Conservation (phyloP, 1,140 invertebrate genomes). For the Psilanteris sp. region DNA sequence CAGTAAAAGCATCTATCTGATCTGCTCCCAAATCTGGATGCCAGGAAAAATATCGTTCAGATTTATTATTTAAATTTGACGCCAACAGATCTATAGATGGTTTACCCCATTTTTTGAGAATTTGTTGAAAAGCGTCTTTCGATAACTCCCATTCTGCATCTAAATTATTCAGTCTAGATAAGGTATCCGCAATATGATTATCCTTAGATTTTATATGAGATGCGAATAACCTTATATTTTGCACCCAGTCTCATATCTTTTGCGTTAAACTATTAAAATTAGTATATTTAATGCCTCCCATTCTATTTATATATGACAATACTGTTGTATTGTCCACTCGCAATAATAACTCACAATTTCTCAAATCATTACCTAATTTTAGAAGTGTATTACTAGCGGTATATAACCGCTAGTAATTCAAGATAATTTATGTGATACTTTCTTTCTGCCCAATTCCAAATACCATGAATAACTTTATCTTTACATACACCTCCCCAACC, state of each 20-base stretch:
- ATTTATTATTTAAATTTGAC: too few relatives aligned
- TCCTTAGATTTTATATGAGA: constrained; percentile 23
- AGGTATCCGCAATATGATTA: constrained; percentile 9
- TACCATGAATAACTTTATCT: too few relatives aligned
- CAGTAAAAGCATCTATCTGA: constrained; percentile 15
- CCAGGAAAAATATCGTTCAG: constrained; percentile 20
- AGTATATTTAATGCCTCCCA: too few relatives aligned
- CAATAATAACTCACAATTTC: too few relatives aligned
- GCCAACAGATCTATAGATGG: too few relatives aligned
- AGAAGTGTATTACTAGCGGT: too few relatives aligned
- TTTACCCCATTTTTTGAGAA: constrained; percentile 4
- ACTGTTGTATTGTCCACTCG: constrained; percentile 17
- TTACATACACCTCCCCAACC: too few relatives aligned
- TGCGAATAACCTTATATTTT: constrained; percentile 17
- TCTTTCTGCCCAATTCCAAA: too few relatives aligned
- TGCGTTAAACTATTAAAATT: constrained; percentile 16
- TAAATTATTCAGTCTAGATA: constrained; percentile 7
- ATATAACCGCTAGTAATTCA: too few relatives aligned
- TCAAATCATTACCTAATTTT: too few relatives aligned
- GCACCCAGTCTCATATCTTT: constrained; percentile 29
- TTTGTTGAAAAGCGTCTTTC: constrained; percentile 3
- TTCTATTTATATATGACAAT: too few relatives aligned
- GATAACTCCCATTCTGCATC: constrained; percentile 22
- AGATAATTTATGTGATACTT: too few relatives aligned
- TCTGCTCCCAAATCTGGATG: constrained; percentile 2